Evolutionary conservation across 2,113 vertebrate genomes (phyloP).

Genomic region (Siniperca knerii): DNA sequence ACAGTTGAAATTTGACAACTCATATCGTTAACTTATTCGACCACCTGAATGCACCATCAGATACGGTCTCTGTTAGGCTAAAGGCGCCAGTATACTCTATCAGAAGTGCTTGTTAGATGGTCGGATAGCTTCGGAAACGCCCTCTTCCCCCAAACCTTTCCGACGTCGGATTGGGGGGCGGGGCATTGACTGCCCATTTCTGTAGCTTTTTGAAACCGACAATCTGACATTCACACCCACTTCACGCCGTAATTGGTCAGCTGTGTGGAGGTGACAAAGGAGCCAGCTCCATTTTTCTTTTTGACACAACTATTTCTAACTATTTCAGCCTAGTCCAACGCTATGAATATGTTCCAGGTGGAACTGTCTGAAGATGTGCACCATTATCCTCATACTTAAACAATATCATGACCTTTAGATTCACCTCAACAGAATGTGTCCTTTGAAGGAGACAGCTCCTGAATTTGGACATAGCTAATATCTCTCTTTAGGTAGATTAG

Average conservation of each 20-base stretch:
- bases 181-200: too few species aligned
- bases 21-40: too few species aligned
- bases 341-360: background rate
- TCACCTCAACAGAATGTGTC: background rate
- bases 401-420: too few species aligned
- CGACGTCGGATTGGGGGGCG: background rate
- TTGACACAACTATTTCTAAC: background rate
- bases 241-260: background rate
- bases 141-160: too few species aligned
- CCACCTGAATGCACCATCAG: background rate
- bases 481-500: background rate
- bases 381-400: background rate
- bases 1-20: too few species aligned
- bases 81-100: background rate
- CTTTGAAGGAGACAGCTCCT: background rate
- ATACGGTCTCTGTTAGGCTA: background rate
- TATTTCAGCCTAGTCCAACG: background rate
- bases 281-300: background rate
- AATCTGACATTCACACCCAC: background rate
- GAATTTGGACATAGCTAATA: constrained; percentile 1
- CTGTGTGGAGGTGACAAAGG: background rate
- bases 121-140: background rate
- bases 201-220: background rate
- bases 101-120: background rate
- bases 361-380: background rate